Base-by-base conservation (phyloP, 2,888 invertebrate species). In the Euplexia lucipara region DNA sequence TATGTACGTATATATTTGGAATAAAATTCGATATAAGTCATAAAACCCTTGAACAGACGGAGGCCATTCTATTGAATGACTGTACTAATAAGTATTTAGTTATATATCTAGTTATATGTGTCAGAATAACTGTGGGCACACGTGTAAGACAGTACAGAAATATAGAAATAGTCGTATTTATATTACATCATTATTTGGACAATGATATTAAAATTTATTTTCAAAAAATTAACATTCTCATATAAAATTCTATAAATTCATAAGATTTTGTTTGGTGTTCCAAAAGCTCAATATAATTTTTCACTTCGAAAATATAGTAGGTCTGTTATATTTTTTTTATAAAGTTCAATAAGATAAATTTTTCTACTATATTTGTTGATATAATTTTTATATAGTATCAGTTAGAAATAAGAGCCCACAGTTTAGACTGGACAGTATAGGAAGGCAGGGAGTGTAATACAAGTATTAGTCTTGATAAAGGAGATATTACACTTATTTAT, bases 21-120 rank as follows among this genome's bases (percentile, higher is more conserved):
- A 90, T 93, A 91, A 90, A 94, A 92, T 92, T 92, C 90, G 90
- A 91, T 91, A 92, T 88, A 89, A 86, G 90, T 87, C 82, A 86
- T 86, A 86, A 86, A 87, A 86, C 86, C 85, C 84, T 86, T 78
- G 79, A 86, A 89, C 84, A 81, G 79, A 85, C 83, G 79, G 87
- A 85, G 83, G 75, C 53, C 76, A 78, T 85, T 86, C 85, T 86
- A 83, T 75, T 77, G 80, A 88, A 85, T 83, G 79, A 85, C 83
- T 52, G 14, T 71, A 85, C 82, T 85, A 86, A 68, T 70, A 76
- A 74, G 62, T 70, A 73, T 63, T 52, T 71, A 66, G 57, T 66
- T 77, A 75, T 75, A 66, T 75, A 70, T 69, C 70, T 79, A 72
- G 59, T 56, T 76, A 79, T 76, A 79, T 76, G 67, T 75, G 77